Evolutionary conservation across 1,140 invertebrate species (phyloP), one percentile per base, ranked within the genome.

Genomic region (Zaprionus capensis): DNA sequence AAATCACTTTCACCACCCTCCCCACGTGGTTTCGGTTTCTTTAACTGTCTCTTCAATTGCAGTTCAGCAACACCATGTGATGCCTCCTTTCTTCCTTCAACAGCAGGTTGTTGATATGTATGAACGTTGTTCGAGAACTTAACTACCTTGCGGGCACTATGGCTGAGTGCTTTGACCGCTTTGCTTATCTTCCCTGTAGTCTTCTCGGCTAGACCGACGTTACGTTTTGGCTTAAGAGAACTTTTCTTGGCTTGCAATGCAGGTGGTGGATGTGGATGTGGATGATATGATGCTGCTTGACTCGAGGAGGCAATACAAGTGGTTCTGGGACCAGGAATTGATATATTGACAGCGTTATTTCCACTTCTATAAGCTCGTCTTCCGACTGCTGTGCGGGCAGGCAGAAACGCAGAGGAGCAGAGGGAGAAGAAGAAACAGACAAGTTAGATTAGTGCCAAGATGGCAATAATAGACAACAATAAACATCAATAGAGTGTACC

Each of bases 41-140:
- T 88, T 1, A 71, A 56, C 14, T 53, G 71, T 46, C 73, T 79
- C 58, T 78, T 84, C 4, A 81, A 38, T 17, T 82, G 79, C 9
- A 81, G 44, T 31, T 79, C 81, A 2, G 81, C 84, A 55, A 90
- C 72, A 22, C 22, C 22, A 12, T 71, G 78, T 4, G 44, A 17
- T 5, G 72, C 81, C 34, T 81, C 90, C 34, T 79, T 83, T 38
- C 44, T 77, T 14, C 38, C 66, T 6, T 22, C 9, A 14, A 14
- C 59, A 4, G 65, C 36, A 5, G 78, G 68, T 11, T 34, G 68
- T 11, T 34, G 31, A 36, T 38, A 81, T 3, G 84, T 78, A 51
- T 75, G 81, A 4, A 87, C 62, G 55, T 85, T 79, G 20, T 71
- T 11, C 17, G 84, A 85, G 41, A 88, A 88, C 26, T 88, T 90